Evolutionary conservation across 2,888 invertebrate genomes (phyloP).

Genomic region (Cerastis rubricosa): DNA sequence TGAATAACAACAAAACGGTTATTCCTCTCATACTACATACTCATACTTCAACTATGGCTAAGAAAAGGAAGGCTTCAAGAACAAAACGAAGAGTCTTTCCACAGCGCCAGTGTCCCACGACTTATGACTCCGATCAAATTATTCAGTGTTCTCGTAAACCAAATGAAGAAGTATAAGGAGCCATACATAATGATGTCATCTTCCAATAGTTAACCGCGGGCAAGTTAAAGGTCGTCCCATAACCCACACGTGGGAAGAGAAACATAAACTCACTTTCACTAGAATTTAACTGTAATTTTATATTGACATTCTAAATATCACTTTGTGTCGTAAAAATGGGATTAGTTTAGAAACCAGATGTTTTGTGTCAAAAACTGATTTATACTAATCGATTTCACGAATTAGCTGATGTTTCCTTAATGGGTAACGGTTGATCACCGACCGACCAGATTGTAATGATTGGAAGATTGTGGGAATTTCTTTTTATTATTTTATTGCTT

Average conservation of each 20-base stretch:
- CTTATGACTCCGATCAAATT: constrained; percentile 44
- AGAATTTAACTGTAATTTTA: constrained; percentile 62
- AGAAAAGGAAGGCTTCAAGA: neutral
- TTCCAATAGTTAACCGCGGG: constrained; percentile 37
- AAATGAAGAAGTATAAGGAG: constrained; percentile 38
- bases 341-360: constrained; percentile 61
- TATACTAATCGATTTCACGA: constrained; percentile 66
- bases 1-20: neutral
- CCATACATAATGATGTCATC: constrained; percentile 52
- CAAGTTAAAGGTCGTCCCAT: constrained; percentile 60
- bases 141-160: constrained; percentile 38
- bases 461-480: constrained; percentile 7
- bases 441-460: constrained; percentile 5
- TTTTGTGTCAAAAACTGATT: constrained; percentile 61
- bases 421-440: constrained; percentile 33
- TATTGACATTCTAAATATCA: constrained; percentile 65
- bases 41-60: neutral
- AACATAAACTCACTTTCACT: constrained; percentile 64
- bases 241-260: constrained; percentile 63
- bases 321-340: constrained; percentile 60
- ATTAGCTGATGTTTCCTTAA: constrained; percentile 46
- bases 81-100: neutral
- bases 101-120: constrained; percentile 36
- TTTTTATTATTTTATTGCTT: constrained; percentile 23
- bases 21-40: neutral